A percentile compares a stretch with the other conserved stretches of the same genome.
Conservation (phyloP, 2,797 vertebrate species). For the Sarcophilus harrisii region DNA sequence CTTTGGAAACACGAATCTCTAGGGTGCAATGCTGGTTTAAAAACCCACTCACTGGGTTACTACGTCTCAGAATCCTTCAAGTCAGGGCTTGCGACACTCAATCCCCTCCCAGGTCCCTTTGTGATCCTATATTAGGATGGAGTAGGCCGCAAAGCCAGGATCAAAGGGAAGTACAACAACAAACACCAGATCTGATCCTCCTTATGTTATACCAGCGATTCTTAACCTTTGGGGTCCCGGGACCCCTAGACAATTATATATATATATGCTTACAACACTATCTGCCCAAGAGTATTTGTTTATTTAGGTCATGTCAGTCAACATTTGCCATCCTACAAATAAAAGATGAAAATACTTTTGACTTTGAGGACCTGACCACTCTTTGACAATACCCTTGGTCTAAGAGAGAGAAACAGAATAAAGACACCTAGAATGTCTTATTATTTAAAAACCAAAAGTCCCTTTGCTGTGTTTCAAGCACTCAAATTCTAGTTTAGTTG, state of each 20-base stretch:
- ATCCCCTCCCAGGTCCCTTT: background rate
- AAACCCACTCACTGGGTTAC: background rate
- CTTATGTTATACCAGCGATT: background rate
- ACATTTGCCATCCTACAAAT: background rate
- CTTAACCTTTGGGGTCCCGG: background rate
- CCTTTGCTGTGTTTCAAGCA: background rate
- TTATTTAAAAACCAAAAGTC: background rate
- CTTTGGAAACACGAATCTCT: background rate
- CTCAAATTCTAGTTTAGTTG: background rate
- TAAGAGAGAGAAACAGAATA: background rate
- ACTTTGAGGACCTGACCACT: background rate
- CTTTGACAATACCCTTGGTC: background rate
- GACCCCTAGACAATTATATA: background rate
- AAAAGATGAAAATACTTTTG: background rate
- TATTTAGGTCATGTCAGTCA: background rate
- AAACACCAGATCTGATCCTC: background rate
- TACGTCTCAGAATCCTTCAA: no score
- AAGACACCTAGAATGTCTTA: background rate
- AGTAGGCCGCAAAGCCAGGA: background rate
- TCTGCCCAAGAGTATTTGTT: background rate
- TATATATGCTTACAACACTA: no score
- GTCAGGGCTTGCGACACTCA: no score
- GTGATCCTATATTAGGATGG: background rate
- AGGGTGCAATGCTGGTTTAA: background rate
- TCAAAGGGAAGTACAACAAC: background rate